Evolutionary conservation across 2,888 invertebrate genomes (phyloP).

Genomic region (Polydrusus pterygomalis): DNA sequence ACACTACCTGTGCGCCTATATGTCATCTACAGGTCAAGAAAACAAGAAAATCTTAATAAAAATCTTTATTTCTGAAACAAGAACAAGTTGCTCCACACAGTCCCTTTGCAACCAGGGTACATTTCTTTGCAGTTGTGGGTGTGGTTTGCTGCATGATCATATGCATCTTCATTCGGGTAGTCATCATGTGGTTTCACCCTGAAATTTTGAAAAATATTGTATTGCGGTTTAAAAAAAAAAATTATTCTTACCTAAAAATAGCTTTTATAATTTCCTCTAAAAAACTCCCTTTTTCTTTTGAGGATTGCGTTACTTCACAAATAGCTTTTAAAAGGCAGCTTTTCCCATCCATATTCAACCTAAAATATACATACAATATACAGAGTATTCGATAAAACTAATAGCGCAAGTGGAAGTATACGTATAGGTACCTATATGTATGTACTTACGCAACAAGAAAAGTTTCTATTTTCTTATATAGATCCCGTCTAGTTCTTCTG

Average conservation of each 20-base stretch:
- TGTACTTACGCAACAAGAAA: constrained; percentile 78
- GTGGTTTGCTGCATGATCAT: constrained; percentile 69
- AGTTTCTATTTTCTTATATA: constrained; percentile 78
- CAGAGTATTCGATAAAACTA: not conserved
- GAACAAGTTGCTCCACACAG: constrained; percentile 44
- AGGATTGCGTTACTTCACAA: constrained; percentile 76
- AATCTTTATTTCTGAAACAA: constrained; percentile 21
- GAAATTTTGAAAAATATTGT: constrained; percentile 57
- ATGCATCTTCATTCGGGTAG: constrained; percentile 65
- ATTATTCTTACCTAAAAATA: constrained; percentile 30
- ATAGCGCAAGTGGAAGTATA: not conserved
- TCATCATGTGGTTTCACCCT: constrained; percentile 72
- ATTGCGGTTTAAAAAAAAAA: not conserved
- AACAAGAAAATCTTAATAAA: not conserved
- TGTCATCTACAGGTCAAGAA: not conserved
- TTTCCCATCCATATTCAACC: constrained; percentile 72
- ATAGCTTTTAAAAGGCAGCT: constrained; percentile 84
- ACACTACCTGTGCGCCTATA: no score
- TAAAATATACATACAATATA: constrained; percentile 10
- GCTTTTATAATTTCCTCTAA: constrained; percentile 39
- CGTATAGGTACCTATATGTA: no score
- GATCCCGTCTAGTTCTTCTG: constrained; percentile 76
- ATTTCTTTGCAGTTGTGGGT: constrained; percentile 70
- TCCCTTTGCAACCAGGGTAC: constrained; percentile 70
- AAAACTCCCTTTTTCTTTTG: constrained; percentile 28